Evolutionary conservation across 2,797 vertebrate species (phyloP).

Genomic region (Falco concolor): DNA sequence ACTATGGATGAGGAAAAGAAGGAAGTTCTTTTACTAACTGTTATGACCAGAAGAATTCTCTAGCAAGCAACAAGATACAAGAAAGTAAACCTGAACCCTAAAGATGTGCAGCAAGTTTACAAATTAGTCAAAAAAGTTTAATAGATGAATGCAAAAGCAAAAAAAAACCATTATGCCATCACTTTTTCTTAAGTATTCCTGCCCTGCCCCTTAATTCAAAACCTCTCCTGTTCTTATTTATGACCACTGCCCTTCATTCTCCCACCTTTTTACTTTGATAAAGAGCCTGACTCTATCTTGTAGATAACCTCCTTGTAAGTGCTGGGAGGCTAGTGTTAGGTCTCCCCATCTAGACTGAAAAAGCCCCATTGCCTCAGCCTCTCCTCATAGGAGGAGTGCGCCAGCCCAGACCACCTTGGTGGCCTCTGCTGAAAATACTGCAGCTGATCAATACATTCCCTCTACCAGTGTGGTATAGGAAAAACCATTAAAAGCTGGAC

Average conservation of each 20-base stretch:
- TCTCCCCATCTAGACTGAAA: background rate
- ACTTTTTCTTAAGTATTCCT: background rate
- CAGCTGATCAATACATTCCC: background rate
- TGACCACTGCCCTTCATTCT: background rate
- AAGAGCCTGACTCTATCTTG: background rate
- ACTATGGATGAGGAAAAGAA: background rate
- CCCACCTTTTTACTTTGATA: background rate
- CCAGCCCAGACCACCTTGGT: background rate
- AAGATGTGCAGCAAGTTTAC: background rate
- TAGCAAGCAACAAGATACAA: background rate
- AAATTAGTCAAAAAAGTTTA: background rate
- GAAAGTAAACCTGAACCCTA: background rate
- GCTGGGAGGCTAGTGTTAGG: background rate
- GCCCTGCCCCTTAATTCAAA: background rate
- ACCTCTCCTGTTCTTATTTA: background rate
- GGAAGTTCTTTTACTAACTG: background rate
- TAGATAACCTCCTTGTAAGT: background rate
- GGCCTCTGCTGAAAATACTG: background rate
- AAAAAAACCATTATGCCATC: background rate
- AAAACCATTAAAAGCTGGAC: background rate
- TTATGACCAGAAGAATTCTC: background rate
- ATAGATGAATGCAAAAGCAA: background rate
- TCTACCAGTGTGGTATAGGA: background rate
- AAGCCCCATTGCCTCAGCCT: background rate
- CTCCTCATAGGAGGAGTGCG: background rate